Percentiles rank a stretch among this genome's conserved stretches.
Conservation (phyloP, 2,113 vertebrate genomes). For the Burhinus bistriatus region DNA sequence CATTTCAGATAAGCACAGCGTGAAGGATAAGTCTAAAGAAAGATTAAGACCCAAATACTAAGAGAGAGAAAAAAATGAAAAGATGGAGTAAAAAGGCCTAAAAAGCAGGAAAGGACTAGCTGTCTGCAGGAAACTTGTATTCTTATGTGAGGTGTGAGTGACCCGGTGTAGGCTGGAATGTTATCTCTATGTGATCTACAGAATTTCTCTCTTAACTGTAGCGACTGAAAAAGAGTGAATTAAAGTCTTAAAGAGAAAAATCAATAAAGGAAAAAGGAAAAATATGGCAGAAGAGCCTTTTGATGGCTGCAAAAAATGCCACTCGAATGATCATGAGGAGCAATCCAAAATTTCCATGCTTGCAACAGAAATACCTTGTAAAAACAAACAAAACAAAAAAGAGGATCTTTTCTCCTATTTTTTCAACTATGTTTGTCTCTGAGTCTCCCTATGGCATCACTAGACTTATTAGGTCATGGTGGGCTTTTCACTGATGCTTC, state of each 20-base stretch:
- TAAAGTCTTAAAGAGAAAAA: conserved; percentile 77
- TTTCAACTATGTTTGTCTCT: neutral
- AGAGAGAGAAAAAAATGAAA: conserved; percentile 57
- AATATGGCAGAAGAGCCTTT: conserved; percentile 60
- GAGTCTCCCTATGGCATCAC: neutral
- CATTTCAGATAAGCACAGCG: conserved; percentile 75
- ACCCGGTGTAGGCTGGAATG: conserved; percentile 70
- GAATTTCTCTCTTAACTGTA: conserved; percentile 73
- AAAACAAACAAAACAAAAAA: neutral
- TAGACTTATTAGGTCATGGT: neutral
- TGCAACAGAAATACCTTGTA: neutral
- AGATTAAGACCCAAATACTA: conserved; percentile 78
- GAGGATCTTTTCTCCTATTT: neutral
- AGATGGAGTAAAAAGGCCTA: conserved; percentile 60
- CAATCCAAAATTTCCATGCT: neutral
- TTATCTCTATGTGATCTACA: conserved; percentile 72
- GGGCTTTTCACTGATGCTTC: neutral
- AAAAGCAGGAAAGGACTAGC: conserved; percentile 68
- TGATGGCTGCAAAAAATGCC: neutral
- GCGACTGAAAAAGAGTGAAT: conserved; percentile 73
- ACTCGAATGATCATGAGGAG: neutral
- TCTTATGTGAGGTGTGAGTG: conserved; percentile 66
- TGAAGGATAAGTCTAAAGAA: conserved; percentile 74
- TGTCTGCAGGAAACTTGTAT: conserved; percentile 74
- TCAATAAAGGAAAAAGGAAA: conserved; percentile 68